phyloP scores from a whole-genome alignment of 1,140 invertebrate species.

The Lordiphosa mommai region DNA sequence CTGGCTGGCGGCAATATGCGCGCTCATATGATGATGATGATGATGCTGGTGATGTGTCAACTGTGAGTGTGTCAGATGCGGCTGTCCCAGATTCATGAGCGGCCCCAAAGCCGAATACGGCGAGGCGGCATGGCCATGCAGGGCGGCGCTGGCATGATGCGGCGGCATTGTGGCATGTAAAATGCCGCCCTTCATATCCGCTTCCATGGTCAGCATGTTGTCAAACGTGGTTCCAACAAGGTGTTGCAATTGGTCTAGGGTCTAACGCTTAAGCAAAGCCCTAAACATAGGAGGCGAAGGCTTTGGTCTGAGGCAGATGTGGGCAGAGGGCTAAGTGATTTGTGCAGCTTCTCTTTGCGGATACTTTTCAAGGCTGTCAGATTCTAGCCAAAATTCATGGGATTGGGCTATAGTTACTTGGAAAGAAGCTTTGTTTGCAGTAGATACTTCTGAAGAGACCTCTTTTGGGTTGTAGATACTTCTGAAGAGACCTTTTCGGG shows the following conservation, averaged over 20 bases:
- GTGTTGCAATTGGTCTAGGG: no score
- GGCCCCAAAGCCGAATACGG: conserved; percentile 86
- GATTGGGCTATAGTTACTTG: no score
- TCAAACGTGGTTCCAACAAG: neutral
- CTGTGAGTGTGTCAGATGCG: conserved; percentile 84
- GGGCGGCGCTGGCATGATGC: conserved; percentile 85
- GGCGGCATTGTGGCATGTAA: conserved; percentile 90
- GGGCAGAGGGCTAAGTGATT: no score
- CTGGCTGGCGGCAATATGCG: conserved; percentile 69
- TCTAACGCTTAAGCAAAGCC: neutral
- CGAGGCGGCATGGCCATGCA: conserved; percentile 81
- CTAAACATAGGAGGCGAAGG: neutral
- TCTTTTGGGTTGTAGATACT: no score
- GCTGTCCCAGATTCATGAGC: conserved; percentile 84
- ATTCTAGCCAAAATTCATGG: no score
- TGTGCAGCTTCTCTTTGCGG: no score
- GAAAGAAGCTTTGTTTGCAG: no score
- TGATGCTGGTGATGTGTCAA: conserved; percentile 80
- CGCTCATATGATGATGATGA: conserved; percentile 70
- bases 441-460: no score
- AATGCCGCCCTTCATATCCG: conserved; percentile 91
- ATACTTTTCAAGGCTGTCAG: no score
- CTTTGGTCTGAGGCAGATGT: no score
- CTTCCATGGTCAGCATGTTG: conserved; percentile 92
- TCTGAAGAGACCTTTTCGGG: no score